Conservation (phyloP, 2,797 vertebrate genomes). For the Leptoclinus maculatus region DNA sequence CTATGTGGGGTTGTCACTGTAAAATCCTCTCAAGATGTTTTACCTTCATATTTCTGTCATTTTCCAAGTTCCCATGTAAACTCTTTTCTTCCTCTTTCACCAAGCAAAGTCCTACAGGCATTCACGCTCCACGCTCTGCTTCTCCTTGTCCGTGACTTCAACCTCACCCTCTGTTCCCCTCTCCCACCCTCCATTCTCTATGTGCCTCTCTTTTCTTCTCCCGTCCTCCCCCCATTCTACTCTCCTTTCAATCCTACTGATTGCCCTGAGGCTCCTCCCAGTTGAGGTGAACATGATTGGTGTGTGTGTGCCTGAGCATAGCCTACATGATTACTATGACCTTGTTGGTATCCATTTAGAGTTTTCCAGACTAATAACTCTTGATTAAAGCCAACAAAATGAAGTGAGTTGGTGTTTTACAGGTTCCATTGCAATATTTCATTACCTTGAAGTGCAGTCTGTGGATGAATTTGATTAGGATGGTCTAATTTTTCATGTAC, state of each 20-base stretch:
- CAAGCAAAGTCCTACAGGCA: slow-evolving; percentile 69
- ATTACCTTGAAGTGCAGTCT: slow-evolving; percentile 16
- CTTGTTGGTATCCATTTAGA: slow-evolving; percentile 70
- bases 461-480: background rate
- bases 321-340: slow-evolving; percentile 74
- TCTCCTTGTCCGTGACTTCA: slow-evolving; percentile 72
- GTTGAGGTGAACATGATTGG: slow-evolving; percentile 70
- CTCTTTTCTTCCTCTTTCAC: slow-evolving; percentile 59
- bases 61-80: slow-evolving; percentile 61
- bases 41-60: slow-evolving; percentile 47
- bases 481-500: background rate
- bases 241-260: slow-evolving; percentile 67
- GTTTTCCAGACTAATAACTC: slow-evolving; percentile 66
- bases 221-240: slow-evolving; percentile 64
- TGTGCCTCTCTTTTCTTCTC: slow-evolving; percentile 66
- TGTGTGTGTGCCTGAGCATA: slow-evolving; percentile 42
- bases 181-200: slow-evolving; percentile 57
- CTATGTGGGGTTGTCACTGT: background rate
- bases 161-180: slow-evolving; percentile 53
- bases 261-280: slow-evolving; percentile 71
- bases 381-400: slow-evolving; percentile 56
- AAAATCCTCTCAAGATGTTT: slow-evolving; percentile 36
- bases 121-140: slow-evolving; percentile 70
- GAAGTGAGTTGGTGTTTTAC: slow-evolving; percentile 43
- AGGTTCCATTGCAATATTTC: slow-evolving; percentile 45